Evolutionary conservation across 2,113 vertebrate species (phyloP).

Genomic region (Athene noctua): DNA sequence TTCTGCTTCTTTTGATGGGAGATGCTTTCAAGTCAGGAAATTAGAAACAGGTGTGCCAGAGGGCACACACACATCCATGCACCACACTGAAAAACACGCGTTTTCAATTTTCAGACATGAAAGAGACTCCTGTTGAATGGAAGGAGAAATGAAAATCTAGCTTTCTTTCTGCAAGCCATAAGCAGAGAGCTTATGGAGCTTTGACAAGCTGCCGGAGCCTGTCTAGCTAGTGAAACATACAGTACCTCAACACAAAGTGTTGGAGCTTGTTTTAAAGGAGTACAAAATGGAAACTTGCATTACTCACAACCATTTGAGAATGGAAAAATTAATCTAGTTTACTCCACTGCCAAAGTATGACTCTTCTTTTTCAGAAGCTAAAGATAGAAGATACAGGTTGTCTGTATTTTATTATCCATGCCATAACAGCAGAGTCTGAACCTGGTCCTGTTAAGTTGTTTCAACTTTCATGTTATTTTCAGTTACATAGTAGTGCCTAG

Average conservation of each 20-base stretch:
- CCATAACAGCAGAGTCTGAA: neutral
- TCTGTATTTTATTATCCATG: neutral
- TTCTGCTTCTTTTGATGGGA: constrained; percentile 90
- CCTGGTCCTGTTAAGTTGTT: neutral
- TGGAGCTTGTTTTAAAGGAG: constrained; percentile 51
- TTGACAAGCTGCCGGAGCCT: constrained; percentile 58
- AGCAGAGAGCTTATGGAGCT: constrained; percentile 68
- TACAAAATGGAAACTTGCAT: constrained; percentile 37
- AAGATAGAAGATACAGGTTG: neutral
- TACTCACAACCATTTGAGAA: neutral
- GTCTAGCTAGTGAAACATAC: constrained; percentile 56
- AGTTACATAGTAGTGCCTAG: neutral
- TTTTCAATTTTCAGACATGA: constrained; percentile 90
- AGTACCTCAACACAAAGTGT: constrained; percentile 37
- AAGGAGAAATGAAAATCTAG: constrained; percentile 81
- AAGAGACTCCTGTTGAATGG: constrained; percentile 89
- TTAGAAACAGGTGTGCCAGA: constrained; percentile 95
- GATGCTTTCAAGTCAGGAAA: constrained; percentile 97
- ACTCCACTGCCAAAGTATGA: neutral
- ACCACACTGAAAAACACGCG: constrained; percentile 80
- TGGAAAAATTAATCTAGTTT: neutral
- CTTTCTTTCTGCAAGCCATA: constrained; percentile 77
- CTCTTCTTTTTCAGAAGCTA: neutral
- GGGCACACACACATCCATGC: constrained; percentile 85
- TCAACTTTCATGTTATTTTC: neutral